Evolutionary conservation across 2,113 vertebrate genomes (phyloP).

Genomic region (Salvator merianae): DNA sequence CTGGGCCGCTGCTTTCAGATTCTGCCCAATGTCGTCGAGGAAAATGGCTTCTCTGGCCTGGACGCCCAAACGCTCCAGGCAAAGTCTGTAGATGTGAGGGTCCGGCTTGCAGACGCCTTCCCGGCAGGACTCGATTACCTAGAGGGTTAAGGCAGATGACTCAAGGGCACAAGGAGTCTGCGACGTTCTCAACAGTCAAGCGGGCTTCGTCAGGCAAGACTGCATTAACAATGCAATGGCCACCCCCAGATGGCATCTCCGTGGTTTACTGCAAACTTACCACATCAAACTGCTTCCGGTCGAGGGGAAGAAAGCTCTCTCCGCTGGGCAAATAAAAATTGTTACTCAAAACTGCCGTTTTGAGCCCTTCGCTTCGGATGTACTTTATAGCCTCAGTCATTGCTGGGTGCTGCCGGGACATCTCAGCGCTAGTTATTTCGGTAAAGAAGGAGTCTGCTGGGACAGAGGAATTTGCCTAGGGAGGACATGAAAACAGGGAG

Average conservation of each 20-base stretch:
- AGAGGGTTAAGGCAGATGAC: background rate
- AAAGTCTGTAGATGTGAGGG: slow-evolving; percentile 74
- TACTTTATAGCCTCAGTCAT: slow-evolving; percentile 79
- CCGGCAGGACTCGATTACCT: slow-evolving; percentile 77
- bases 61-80: slow-evolving; percentile 71
- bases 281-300: slow-evolving; percentile 79
- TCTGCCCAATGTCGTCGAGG: slow-evolving; percentile 77
- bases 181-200: too few species aligned
- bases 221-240: background rate
- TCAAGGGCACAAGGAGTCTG: too few species aligned
- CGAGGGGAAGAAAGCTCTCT: slow-evolving; percentile 68
- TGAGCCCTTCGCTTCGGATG: slow-evolving; percentile 76
- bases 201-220: background rate
- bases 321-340: slow-evolving; percentile 67
- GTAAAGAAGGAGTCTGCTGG: slow-evolving; percentile 73
- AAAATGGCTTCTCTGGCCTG: slow-evolving; percentile 79
- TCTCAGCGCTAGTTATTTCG: slow-evolving; percentile 66
- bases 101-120: slow-evolving; percentile 77
- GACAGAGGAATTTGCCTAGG: slow-evolving; percentile 69
- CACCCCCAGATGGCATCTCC: background rate
- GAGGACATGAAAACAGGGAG: slow-evolving; percentile 13
- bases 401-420: slow-evolving; percentile 69
- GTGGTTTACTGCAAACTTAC: slow-evolving; percentile 62
- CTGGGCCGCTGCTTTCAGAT: slow-evolving; percentile 75
- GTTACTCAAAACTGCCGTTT: slow-evolving; percentile 79